A percentile compares a stretch with the other conserved stretches of the same genome.
phyloP scores from a whole-genome alignment of 2,888 invertebrate genomes.

The Tetramorium bicarinatum region DNA sequence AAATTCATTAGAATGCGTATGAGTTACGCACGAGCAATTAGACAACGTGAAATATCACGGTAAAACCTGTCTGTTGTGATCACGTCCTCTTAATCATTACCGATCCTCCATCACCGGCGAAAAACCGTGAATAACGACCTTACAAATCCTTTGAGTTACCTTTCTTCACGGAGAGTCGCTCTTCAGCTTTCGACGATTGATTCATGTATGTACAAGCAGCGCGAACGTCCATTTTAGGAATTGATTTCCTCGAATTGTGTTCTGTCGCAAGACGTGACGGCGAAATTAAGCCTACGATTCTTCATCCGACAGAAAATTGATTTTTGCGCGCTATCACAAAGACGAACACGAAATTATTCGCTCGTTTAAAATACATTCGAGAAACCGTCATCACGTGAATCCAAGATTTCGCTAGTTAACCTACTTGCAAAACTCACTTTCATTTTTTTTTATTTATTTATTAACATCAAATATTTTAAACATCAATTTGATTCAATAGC shows the following conservation, averaged over 20 bases:
- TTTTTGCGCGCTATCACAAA: not conserved
- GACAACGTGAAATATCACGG: constrained; percentile 2
- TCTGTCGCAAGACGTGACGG: not conserved
- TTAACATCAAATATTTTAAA: no score
- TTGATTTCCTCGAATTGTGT: not conserved
- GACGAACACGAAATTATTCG: not conserved
- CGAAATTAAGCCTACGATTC: not conserved
- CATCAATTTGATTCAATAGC: constrained; percentile 42
- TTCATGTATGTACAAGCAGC: not conserved
- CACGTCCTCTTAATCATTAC: not conserved
- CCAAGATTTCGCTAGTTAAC: constrained; percentile 61
- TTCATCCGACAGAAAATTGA: not conserved
- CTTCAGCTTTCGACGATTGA: not conserved
- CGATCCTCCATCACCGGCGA: not conserved
- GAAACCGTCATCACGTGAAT: not conserved
- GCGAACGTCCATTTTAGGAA: not conserved
- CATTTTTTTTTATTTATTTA: constrained; percentile 27
- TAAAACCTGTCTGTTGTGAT: constrained; percentile 12
- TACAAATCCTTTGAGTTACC: not conserved
- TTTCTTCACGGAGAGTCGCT: not conserved
- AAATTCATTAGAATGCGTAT: constrained; percentile 4
- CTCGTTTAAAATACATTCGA: constrained; percentile 5
- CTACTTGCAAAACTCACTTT: constrained; percentile 61
- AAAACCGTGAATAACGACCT: not conserved
- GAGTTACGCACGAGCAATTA: not conserved